Conservation (phyloP, 2,888 invertebrate species). For the Anthophora plumipes region DNA sequence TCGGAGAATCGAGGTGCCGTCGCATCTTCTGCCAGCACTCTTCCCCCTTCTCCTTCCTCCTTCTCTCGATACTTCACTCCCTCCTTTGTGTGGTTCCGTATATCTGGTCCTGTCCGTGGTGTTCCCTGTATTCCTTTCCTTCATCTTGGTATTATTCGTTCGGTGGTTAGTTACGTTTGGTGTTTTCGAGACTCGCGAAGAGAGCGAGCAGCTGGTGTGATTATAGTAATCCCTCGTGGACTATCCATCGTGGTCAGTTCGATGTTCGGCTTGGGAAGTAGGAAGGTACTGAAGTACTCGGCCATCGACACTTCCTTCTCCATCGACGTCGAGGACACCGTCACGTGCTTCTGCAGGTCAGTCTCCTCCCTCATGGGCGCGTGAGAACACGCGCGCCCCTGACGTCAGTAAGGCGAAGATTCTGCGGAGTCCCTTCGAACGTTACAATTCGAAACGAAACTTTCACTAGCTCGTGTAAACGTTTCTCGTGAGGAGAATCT, state of each 20-base stretch:
- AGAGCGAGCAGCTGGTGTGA: conserved; percentile 6
- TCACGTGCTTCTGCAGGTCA: conserved; percentile 93
- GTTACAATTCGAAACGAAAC: not conserved
- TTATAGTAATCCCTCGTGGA: conserved; percentile 17
- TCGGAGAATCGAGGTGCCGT: conserved; percentile 2
- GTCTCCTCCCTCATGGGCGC: conserved; percentile 41
- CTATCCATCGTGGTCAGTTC: conserved; percentile 37
- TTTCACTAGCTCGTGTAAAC: not conserved
- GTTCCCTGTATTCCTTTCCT: not conserved
- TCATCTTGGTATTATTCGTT: not conserved
- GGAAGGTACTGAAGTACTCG: conserved; percentile 82
- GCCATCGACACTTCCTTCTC: conserved; percentile 86
- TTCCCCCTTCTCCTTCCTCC: not conserved
- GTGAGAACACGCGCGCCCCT: not conserved
- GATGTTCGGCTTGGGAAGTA: conserved; percentile 78
- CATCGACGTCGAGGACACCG: conserved; percentile 89
- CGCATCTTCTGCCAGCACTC: not conserved
- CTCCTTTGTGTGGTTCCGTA: not conserved
- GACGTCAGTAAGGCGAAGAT: not conserved
- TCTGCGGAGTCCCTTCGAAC: not conserved
- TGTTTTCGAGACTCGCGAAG: not conserved
- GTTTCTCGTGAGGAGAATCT: not conserved
- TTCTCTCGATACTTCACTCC: not conserved
- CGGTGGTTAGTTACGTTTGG: not conserved
- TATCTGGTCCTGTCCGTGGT: not conserved